Evolutionary conservation across 2,113 vertebrate species (phyloP).

Genomic region (Megalops atlanticus): DNA sequence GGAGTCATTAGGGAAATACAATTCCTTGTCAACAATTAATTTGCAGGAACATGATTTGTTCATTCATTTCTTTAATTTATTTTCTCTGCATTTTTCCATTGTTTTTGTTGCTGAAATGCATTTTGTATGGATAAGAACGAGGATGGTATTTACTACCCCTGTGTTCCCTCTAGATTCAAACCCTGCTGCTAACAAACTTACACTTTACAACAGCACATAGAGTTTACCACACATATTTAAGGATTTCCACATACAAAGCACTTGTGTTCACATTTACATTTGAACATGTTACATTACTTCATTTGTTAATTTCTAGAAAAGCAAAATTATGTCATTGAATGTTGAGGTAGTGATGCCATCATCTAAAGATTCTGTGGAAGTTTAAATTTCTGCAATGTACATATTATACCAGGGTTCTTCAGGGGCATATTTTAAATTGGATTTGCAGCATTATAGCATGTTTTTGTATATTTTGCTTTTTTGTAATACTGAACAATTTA

Average conservation of each 20-base stretch:
- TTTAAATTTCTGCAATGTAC: not conserved
- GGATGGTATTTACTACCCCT: too few relatives aligned
- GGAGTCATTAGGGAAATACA: too few relatives aligned
- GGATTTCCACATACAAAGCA: conserved; percentile 69
- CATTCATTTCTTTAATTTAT: too few relatives aligned
- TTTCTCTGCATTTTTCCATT: too few relatives aligned
- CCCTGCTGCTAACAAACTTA: conserved; percentile 46
- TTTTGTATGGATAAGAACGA: too few relatives aligned
- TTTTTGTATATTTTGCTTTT: too few relatives aligned
- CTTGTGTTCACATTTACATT: conserved; percentile 73
- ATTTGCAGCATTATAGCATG: not conserved
- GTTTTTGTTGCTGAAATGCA: too few relatives aligned
- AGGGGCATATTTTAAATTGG: not conserved
- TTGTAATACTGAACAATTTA: not conserved
- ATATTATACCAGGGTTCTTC: not conserved
- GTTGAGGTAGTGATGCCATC: conserved; percentile 54
- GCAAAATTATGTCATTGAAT: conserved; percentile 42
- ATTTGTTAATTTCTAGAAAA: conserved; percentile 32
- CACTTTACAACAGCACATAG: conserved; percentile 57
- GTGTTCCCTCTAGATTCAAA: not conserved
- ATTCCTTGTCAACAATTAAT: too few relatives aligned
- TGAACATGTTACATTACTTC: conserved; percentile 69
- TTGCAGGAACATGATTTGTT: too few relatives aligned
- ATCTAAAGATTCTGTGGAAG: not conserved
- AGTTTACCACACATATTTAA: conserved; percentile 64